A percentile compares a stretch with the other conserved stretches of the same genome.
Conservation (phyloP, 2,888 invertebrate genomes). For the Orthosia gothica region DNA sequence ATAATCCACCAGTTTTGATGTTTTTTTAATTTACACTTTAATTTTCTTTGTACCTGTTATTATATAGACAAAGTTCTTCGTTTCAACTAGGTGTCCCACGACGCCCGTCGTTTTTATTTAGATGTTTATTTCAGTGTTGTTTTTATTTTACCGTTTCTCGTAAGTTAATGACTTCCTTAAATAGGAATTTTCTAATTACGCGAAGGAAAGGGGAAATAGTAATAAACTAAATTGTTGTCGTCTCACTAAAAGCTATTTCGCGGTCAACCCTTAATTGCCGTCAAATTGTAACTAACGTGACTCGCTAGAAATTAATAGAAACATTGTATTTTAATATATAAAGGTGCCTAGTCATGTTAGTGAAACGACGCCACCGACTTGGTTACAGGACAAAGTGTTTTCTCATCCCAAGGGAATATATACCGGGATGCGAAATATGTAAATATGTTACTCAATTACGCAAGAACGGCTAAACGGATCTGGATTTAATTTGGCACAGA, state of each 20-base stretch:
- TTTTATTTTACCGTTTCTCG: background rate
- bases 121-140: background rate
- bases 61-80: too few relatives aligned
- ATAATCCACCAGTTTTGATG: too few relatives aligned
- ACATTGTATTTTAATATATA: background rate
- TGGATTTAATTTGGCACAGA: too few relatives aligned
- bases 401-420: too few relatives aligned
- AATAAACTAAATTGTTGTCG: background rate
- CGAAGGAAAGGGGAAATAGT: background rate
- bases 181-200: background rate
- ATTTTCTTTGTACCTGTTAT: too few relatives aligned
- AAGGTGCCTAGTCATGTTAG: background rate
- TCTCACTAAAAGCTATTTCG: conserved; percentile 8
- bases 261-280: conserved; percentile 3
- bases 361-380: background rate
- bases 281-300: background rate
- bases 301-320: background rate
- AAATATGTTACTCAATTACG: too few relatives aligned
- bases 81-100: too few relatives aligned
- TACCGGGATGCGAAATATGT: too few relatives aligned
- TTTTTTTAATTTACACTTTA: too few relatives aligned
- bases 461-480: too few relatives aligned
- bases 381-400: too few relatives aligned
- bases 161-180: background rate
- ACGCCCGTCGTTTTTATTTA: too few relatives aligned